These are phyloP conservation scores for Phortica magna DNA, from an alignment of 2,888 invertebrate species.

Conservation along the genomic window DNA sequence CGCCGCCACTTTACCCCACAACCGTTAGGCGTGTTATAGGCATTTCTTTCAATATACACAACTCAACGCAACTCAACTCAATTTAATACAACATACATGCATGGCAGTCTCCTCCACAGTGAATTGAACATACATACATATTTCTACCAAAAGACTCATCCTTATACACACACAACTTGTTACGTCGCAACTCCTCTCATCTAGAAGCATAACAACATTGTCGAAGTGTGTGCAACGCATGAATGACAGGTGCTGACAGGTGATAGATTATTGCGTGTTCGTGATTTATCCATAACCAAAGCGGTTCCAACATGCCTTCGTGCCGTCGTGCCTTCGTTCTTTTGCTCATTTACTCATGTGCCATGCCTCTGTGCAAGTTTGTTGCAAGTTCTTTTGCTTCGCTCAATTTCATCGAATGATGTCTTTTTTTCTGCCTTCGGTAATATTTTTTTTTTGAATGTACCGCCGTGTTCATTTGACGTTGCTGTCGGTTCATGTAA, in stretches of 20 bases:
- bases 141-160: background rate
- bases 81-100: background rate
- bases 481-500: conserved; percentile 48
- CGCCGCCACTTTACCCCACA: too few species aligned
- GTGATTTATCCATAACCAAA: conserved; percentile 66
- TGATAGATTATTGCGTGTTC: conserved; percentile 75
- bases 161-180: background rate
- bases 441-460: conserved; percentile 34
- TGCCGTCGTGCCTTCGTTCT: background rate
- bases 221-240: conserved; percentile 61
- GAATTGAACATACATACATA: background rate
- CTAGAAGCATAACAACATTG: conserved; percentile 34
- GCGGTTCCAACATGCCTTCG: conserved; percentile 50
- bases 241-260: conserved; percentile 78
- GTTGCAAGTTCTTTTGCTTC: background rate
- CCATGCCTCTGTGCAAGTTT: conserved; percentile 24
- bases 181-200: background rate
- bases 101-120: background rate
- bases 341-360: conserved; percentile 35
- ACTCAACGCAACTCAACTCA: background rate
- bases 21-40: conserved; percentile 19
- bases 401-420: background rate
- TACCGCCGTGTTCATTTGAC: conserved; percentile 13
- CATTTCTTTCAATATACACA: background rate
- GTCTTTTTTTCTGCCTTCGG: background rate